phyloP scores from a whole-genome alignment of 2,888 invertebrate species.

The Phengaris arion region DNA sequence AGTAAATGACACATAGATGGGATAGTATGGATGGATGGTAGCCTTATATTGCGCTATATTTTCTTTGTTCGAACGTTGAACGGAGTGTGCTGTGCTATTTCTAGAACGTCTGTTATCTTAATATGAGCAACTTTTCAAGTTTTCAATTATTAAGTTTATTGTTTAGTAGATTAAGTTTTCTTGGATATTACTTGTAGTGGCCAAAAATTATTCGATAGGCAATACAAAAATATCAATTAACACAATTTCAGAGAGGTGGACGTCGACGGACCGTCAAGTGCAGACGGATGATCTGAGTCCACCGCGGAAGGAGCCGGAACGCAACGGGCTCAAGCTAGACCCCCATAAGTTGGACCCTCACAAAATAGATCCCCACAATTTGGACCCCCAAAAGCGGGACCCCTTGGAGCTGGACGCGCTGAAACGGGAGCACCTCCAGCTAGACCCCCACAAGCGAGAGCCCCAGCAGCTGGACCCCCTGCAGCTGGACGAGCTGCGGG shows the following conservation, averaged over 20 bases:
- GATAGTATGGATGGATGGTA: too few species aligned
- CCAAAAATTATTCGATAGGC: too few species aligned
- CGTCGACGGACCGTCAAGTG: slow-evolving; percentile 58
- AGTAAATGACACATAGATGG: too few species aligned
- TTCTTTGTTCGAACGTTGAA: too few species aligned
- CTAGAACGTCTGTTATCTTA: too few species aligned
- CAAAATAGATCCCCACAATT: background rate
- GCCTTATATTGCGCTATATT: too few species aligned
- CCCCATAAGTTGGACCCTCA: background rate
- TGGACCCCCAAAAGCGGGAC: background rate
- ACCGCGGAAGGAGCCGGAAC: slow-evolving; percentile 37
- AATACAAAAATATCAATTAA: too few species aligned
- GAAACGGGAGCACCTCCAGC: background rate
- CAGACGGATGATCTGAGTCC: slow-evolving; percentile 59
- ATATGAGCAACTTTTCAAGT: too few species aligned
- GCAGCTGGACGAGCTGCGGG: slow-evolving; percentile 44
- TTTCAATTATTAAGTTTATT: too few species aligned
- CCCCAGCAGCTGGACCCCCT: slow-evolving; percentile 45
- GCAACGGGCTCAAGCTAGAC: slow-evolving; percentile 43
- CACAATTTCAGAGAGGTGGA: slow-evolving; percentile 47
- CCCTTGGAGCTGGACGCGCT: background rate
- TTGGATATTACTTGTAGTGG: too few species aligned
- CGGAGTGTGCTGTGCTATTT: too few species aligned
- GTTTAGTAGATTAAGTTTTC: too few species aligned
- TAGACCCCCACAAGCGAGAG: background rate